Conservation (phyloP, 1,140 invertebrate genomes). For the Macrotrachela quadricornifera region DNA sequence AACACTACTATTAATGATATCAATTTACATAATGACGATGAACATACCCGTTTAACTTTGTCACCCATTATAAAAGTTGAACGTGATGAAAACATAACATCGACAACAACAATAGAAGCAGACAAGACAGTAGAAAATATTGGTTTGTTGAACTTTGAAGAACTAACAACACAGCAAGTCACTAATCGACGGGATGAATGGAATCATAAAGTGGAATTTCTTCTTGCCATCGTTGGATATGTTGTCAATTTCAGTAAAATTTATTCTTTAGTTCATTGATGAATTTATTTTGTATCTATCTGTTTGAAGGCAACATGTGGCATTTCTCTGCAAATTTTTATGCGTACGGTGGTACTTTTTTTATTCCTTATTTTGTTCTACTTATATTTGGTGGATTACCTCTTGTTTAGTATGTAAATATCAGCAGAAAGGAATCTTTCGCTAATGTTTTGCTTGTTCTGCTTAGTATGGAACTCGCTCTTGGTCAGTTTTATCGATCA, state of each 20-base stretch:
- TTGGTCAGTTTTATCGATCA: constrained; percentile 32
- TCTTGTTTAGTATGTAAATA: constrained; percentile 8
- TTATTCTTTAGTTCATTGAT: too few species aligned
- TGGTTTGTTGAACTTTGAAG: too few species aligned
- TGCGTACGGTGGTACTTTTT: constrained; percentile 53
- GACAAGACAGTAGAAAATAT: too few species aligned
- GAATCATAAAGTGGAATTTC: constrained; percentile 33
- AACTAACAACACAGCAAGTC: too few species aligned
- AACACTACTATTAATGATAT: too few species aligned
- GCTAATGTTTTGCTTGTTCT: constrained; percentile 33
- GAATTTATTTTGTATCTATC: too few species aligned
- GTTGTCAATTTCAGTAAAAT: constrained; percentile 33
- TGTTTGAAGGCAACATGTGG: constrained; percentile 59
- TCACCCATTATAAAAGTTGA: too few species aligned
- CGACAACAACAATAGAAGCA: too few species aligned
- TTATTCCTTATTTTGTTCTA: constrained; percentile 32
- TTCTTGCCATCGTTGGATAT: constrained; percentile 32
- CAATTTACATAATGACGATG: not conserved
- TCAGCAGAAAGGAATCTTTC: too few species aligned
- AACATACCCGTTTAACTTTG: too few species aligned
- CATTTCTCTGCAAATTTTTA: constrained; percentile 80
- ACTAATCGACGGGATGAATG: constrained; percentile 17
- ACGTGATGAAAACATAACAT: too few species aligned
- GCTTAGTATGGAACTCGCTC: constrained; percentile 34
- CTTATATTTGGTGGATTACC: constrained; percentile 30